These are phyloP conservation scores for Cryptoblepharus egeriae DNA, from an alignment of 2,797 vertebrate species.

Conservation along the genomic window DNA sequence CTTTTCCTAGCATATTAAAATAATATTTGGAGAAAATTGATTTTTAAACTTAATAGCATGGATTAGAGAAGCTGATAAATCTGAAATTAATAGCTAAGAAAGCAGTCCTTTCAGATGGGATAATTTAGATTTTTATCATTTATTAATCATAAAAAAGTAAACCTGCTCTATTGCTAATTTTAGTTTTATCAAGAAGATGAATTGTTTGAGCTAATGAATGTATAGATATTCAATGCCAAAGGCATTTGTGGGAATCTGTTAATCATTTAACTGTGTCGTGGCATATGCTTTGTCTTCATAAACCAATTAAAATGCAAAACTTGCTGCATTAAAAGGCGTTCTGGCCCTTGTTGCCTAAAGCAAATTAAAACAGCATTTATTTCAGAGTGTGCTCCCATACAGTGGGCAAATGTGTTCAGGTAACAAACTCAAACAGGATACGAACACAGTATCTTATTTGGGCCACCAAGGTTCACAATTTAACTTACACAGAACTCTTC, in stretches of 20 bases:
- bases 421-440: conserved; percentile 30
- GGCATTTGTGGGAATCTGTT: conserved; percentile 80
- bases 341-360: conserved; percentile 74
- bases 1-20: conserved; percentile 69
- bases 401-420: conserved; percentile 53
- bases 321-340: conserved; percentile 70
- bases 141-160: conserved; percentile 83
- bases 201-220: conserved; percentile 81
- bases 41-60: conserved; percentile 72
- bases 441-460: not conserved
- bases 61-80: conserved; percentile 76
- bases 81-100: conserved; percentile 78
- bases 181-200: conserved; percentile 84
- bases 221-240: conserved; percentile 82
- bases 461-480: not conserved
- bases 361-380: conserved; percentile 78
- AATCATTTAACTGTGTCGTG: conserved; percentile 83
- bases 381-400: conserved; percentile 59
- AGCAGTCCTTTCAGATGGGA: conserved; percentile 78
- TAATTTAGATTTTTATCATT: conserved; percentile 84
- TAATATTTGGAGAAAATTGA: conserved; percentile 69
- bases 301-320: conserved; percentile 80
- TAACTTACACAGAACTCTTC: not conserved
- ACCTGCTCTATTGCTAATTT: conserved; percentile 82
- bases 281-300: conserved; percentile 82